Percentiles rank a stretch among this genome's conserved stretches.
phyloP scores from a whole-genome alignment of 2,113 vertebrate species.

The Prunella fulvescens region DNA sequence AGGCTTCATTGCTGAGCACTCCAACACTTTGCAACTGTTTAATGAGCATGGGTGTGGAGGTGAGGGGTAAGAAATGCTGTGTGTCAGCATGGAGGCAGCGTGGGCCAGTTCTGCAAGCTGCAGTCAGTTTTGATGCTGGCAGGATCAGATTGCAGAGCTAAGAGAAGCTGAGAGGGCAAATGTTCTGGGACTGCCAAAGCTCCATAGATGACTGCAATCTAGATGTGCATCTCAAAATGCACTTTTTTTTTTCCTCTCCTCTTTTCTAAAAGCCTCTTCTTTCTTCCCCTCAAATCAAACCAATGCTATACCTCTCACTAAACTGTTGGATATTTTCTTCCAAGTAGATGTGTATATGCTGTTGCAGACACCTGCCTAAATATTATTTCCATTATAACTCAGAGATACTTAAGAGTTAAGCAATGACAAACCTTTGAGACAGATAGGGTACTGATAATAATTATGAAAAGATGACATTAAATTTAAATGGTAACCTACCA shows the following conservation, averaged over 20 bases:
- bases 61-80: neutral
- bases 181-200: neutral
- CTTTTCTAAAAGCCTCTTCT: neutral
- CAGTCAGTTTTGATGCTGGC: neutral
- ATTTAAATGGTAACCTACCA: neutral
- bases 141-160: neutral
- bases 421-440: neutral
- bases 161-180: neutral
- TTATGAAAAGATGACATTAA: neutral
- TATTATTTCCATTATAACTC: neutral
- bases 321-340: neutral
- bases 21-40: neutral
- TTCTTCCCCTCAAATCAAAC: neutral
- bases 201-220: neutral
- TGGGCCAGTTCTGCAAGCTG: neutral
- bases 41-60: neutral
- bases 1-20: neutral
- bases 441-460: too few species aligned
- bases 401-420: neutral
- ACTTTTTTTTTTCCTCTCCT: neutral
- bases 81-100: neutral
- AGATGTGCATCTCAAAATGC: neutral
- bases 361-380: neutral
- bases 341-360: neutral
- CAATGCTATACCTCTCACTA: neutral